phyloP scores from a whole-genome alignment of 2,113 vertebrate species.

The Tachycineta bicolor region DNA sequence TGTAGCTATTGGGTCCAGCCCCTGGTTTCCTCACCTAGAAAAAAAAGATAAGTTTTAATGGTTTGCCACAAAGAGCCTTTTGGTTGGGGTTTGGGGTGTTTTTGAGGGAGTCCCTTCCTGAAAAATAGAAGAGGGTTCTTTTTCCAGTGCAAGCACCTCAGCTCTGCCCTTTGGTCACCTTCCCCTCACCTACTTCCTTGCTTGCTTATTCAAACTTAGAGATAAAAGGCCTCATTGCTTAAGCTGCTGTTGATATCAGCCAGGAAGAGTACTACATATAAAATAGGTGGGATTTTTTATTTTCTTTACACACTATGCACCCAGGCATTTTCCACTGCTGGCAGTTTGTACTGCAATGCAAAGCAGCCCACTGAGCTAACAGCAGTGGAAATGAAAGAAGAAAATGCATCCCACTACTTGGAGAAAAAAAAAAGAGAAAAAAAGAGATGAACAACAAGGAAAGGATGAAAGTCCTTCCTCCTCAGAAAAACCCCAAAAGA shows the following conservation, averaged over 20 bases:
- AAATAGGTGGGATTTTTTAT: neutral
- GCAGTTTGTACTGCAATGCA: neutral
- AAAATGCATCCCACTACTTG: neutral
- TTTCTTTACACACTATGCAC: neutral
- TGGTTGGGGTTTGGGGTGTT: neutral
- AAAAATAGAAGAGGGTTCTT: neutral
- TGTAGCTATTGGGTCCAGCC: accelerated
- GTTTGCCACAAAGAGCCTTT: neutral
- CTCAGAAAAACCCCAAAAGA: neutral
- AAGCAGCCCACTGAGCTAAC: neutral
- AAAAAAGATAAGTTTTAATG: neutral
- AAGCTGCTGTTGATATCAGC: neutral
- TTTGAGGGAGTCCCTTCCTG: neutral
- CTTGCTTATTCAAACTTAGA: neutral
- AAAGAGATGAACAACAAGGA: neutral
- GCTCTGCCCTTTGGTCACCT: neutral
- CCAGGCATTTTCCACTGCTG: neutral
- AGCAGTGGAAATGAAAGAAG: neutral
- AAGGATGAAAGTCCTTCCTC: neutral
- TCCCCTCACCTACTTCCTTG: neutral
- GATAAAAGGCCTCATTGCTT: neutral
- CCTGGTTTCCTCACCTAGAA: neutral
- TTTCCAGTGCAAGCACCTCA: accelerated
- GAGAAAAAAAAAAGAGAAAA: neutral
- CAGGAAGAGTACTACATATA: neutral